Conservation (phyloP, 1,140 invertebrate genomes). For the Scaptomyza graminum region DNA sequence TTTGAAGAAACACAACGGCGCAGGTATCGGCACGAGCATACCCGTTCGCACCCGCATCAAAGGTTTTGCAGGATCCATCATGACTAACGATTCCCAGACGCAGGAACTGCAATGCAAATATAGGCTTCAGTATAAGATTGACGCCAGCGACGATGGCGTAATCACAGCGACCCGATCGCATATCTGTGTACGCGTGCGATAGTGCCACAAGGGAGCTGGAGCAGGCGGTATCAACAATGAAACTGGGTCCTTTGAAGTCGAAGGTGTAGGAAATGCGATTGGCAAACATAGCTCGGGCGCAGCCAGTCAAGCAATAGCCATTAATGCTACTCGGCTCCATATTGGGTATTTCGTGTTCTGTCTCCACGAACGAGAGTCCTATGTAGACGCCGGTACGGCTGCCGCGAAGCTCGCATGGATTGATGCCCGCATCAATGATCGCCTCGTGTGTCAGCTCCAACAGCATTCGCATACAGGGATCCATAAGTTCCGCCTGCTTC, state of each 20-base stretch:
- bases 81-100: conserved; percentile 94
- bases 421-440: conserved; percentile 96
- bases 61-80: conserved; percentile 96
- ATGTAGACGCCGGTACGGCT: conserved; percentile 95
- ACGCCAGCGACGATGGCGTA: conserved; percentile 96
- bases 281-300: conserved; percentile 96
- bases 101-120: conserved; percentile 95
- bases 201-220: conserved; percentile 96
- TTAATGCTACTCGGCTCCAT: conserved; percentile 90
- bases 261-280: conserved; percentile 98
- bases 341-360: conserved; percentile 91
- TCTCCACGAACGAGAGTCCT: conserved; percentile 93
- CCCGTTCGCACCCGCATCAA: conserved; percentile 94
- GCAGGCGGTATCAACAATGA: conserved; percentile 97
- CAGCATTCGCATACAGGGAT: conserved; percentile 96
- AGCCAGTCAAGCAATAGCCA: conserved; percentile 97
- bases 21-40: conserved; percentile 96
- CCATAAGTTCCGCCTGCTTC: conserved; percentile 97
- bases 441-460: conserved; percentile 97
- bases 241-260: conserved; percentile 96
- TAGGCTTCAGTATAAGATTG: conserved; percentile 93
- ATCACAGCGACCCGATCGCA: conserved; percentile 94
- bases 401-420: conserved; percentile 91
- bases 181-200: conserved; percentile 92
- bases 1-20: conserved; percentile 92